phyloP scores from a whole-genome alignment of 2,113 vertebrate genomes.

The Hipposideros armiger region DNA sequence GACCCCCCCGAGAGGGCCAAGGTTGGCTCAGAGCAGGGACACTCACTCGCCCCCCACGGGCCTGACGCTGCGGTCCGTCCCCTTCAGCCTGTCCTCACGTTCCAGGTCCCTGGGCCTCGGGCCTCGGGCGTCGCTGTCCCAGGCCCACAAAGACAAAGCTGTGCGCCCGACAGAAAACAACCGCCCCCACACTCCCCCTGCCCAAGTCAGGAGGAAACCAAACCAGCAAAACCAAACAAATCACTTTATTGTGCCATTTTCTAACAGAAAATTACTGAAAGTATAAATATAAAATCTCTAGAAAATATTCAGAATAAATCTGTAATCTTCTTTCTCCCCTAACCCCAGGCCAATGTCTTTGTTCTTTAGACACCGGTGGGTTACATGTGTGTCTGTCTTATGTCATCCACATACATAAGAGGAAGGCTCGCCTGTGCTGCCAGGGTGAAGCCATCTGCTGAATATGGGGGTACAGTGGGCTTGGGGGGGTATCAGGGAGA shows the following conservation, averaged over 20 bases:
- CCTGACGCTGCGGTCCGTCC: background rate
- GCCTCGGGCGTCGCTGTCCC: too few relatives aligned
- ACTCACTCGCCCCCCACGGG: background rate
- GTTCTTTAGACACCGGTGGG: background rate
- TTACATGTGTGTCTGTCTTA: background rate
- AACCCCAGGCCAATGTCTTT: background rate
- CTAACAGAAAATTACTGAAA: conserved; percentile 74
- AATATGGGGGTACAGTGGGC: accelerated
- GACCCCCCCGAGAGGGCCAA: too few relatives aligned
- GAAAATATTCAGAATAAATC: conserved; percentile 51
- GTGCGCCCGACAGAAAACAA: background rate
- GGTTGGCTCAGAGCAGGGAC: background rate
- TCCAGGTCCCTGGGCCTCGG: background rate
- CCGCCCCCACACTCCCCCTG: too few relatives aligned
- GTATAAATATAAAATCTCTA: conserved; percentile 81
- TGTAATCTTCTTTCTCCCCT: conserved; percentile 21
- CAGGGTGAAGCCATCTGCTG: background rate
- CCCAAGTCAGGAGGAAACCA: background rate
- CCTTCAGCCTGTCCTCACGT: background rate
- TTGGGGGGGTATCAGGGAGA: background rate
- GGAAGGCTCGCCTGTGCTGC: background rate
- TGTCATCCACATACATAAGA: background rate
- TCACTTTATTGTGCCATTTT: conserved; percentile 73
- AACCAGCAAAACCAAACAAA: conserved; percentile 49
- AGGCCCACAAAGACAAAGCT: too few relatives aligned